These are phyloP conservation scores for Halcyon malimbica DNA, from an alignment of 2,113 vertebrate species.

Conservation along the genomic window DNA sequence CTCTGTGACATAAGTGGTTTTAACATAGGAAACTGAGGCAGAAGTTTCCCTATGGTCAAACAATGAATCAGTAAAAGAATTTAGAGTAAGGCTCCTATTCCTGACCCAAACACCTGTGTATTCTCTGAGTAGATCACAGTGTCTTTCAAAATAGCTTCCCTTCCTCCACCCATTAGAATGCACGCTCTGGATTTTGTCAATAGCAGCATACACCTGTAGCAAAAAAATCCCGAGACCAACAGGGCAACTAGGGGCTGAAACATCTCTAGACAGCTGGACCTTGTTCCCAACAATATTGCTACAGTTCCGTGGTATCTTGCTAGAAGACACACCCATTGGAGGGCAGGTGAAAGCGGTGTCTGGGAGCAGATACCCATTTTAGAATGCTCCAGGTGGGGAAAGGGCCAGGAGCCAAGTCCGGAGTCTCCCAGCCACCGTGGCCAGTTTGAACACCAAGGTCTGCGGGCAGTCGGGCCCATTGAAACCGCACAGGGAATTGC, in stretches of 20 bases:
- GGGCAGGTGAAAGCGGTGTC: background rate
- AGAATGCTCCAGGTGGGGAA: background rate
- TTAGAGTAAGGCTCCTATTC: background rate
- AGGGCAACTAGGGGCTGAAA: background rate
- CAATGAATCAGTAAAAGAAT: background rate
- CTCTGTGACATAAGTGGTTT: background rate
- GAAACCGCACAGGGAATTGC: background rate
- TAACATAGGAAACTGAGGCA: background rate
- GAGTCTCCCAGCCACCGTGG: background rate
- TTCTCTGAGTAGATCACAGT: background rate
- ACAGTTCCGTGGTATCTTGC: background rate
- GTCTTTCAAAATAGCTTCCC: conserved; percentile 8
- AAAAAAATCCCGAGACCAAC: background rate
- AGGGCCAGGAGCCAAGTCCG: background rate
- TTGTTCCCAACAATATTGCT: background rate
- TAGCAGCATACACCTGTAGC: background rate
- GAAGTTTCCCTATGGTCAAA: background rate
- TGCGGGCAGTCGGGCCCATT: background rate
- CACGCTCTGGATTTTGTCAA: background rate
- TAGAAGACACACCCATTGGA: accelerated
- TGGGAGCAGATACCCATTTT: background rate
- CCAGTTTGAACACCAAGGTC: background rate
- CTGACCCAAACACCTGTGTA: background rate
- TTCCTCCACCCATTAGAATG: background rate
- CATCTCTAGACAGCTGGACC: background rate